A percentile compares a stretch with the other conserved stretches of the same genome.
These are phyloP conservation scores for Trichoplax adhaerens DNA, from an alignment of 37 sponge, comb jelly and placozoan species.

Conservation along the genomic window DNA sequence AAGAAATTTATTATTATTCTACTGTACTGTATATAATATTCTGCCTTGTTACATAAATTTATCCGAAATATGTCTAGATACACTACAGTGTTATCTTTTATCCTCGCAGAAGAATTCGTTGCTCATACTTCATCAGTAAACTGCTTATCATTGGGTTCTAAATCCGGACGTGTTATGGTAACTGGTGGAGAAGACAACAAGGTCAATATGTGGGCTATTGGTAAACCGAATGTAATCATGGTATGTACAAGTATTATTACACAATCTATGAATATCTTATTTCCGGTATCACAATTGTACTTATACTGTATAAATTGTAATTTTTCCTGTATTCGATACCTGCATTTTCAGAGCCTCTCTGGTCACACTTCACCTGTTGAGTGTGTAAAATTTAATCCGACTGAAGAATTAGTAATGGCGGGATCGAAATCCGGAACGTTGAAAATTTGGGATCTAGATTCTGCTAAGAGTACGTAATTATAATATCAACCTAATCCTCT, in stretches of 20 bases:
- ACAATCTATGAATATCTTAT: no score
- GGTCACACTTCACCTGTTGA: constrained; percentile 84
- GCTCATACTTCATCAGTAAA: constrained; percentile 77
- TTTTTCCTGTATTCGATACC: no score
- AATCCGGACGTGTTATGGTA: constrained; percentile 64
- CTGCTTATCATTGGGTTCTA: constrained; percentile 63
- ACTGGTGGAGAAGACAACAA: constrained; percentile 96
- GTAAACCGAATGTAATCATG: constrained; percentile 48
- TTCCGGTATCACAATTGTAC: no score
- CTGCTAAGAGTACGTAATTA: constrained; percentile 35
- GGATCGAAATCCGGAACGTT: constrained; percentile 82
- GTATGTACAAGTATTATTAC: constrained; percentile 9
- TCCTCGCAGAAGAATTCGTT: constrained; percentile 54
- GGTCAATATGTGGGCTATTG: constrained; percentile 70
- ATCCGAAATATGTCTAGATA: no score
- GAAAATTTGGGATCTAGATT: constrained; percentile 79
- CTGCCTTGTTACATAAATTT: no score
- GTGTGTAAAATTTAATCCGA: constrained; percentile 63
- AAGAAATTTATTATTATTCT: no score
- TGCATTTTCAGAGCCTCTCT: constrained; percentile 40
- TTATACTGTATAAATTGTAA: no score
- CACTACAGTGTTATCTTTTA: no score
- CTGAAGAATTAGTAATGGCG: constrained; percentile 70
- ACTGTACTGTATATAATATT: no score
- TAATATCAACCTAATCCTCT: background rate